Evolutionary conservation across 2,888 invertebrate species (phyloP).

Genomic region (Tetanocera ferruginea): DNA sequence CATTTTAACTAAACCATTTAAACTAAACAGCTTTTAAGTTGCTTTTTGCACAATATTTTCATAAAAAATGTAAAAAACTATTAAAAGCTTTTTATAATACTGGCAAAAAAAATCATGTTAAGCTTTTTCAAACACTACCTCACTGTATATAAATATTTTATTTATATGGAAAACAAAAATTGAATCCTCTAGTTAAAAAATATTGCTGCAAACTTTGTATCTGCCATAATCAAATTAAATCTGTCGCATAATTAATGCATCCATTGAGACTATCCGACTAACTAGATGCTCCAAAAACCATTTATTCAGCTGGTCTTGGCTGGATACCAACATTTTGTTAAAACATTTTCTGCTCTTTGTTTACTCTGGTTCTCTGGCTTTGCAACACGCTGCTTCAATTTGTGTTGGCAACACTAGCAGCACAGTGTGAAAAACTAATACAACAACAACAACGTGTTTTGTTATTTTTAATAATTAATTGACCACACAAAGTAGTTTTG

Average conservation of each 20-base stretch:
- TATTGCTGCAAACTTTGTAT: too few species aligned
- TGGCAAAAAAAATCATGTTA: too few species aligned
- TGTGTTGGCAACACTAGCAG: background rate
- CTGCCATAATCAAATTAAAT: slow-evolving; percentile 1
- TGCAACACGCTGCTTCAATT: too few species aligned
- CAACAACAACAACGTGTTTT: background rate
- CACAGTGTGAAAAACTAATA: background rate
- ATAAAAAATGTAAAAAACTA: background rate
- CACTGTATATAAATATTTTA: background rate
- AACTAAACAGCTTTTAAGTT: background rate
- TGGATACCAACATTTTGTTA: background rate
- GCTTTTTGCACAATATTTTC: background rate
- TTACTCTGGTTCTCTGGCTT: too few species aligned
- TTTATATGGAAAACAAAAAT: background rate
- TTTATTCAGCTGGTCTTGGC: background rate
- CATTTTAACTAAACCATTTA: background rate
- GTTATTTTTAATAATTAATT: slow-evolving; percentile 8
- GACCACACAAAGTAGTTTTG: background rate
- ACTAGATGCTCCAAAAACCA: background rate
- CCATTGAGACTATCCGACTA: background rate
- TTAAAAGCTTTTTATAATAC: background rate
- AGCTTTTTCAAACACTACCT: background rate
- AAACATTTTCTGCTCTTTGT: too few species aligned
- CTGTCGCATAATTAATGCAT: slow-evolving; percentile 9
- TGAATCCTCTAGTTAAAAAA: background rate